Evolutionary conservation across 1,140 invertebrate genomes (phyloP).

Genomic region (Hyphantria cunea): DNA sequence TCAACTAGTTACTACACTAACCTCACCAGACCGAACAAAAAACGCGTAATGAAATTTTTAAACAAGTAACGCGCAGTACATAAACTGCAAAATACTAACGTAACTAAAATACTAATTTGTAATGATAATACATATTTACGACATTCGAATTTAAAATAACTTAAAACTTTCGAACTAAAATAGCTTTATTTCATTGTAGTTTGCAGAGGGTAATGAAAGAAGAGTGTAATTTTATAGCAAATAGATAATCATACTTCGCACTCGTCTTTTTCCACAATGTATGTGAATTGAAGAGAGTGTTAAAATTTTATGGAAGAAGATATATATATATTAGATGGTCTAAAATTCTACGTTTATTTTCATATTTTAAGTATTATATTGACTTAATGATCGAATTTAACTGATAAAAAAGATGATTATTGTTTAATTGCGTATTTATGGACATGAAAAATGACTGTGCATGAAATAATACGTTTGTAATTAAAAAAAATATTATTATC

Average conservation of each 20-base stretch:
- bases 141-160: conserved; percentile 5
- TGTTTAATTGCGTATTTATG: too few relatives aligned
- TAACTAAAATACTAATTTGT: too few relatives aligned
- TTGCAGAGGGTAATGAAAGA: conserved; percentile 58
- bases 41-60: too few relatives aligned
- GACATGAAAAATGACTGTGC: too few relatives aligned
- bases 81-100: too few relatives aligned
- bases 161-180: conserved; percentile 57
- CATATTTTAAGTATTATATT: conserved; percentile 21
- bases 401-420: not conserved
- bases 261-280: conserved; percentile 55
- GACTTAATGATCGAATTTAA: conserved; percentile 6
- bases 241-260: conserved; percentile 62
- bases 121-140: too few relatives aligned
- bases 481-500: too few relatives aligned
- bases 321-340: conserved; percentile 34
- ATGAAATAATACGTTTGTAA: too few relatives aligned
- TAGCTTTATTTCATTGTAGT: conserved; percentile 52
- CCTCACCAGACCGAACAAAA: too few relatives aligned
- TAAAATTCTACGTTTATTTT: conserved; percentile 27
- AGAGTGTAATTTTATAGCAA: conserved; percentile 56
- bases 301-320: conserved; percentile 47
- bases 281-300: conserved; percentile 42
- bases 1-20: too few relatives aligned
- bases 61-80: too few relatives aligned